A percentile compares a stretch with the other conserved stretches of the same genome.
Conservation (phyloP, 2,113 vertebrate species). For the Scomber colias region DNA sequence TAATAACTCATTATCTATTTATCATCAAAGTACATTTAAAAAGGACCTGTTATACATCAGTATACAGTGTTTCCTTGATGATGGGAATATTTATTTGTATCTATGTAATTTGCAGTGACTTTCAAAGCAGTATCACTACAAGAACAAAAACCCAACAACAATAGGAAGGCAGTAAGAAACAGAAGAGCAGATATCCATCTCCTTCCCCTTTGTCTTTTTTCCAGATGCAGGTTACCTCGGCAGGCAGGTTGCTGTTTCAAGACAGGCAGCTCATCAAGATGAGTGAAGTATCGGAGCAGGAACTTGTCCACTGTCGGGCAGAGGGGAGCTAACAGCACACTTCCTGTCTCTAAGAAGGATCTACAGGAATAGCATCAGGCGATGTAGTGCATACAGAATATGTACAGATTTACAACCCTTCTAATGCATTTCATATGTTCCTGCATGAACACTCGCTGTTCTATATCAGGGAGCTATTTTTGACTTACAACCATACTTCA, state of each 20-base stretch:
- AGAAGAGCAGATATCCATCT: constrained; percentile 16
- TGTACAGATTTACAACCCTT: neutral
- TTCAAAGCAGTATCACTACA: neutral
- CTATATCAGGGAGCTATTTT: neutral
- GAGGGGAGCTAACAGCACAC: constrained; percentile 10
- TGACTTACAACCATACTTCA: neutral
- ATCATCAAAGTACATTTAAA: constrained; percentile 4
- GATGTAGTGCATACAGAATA: neutral
- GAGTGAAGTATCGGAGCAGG: constrained; percentile 48
- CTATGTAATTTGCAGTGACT: neutral
- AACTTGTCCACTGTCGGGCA: constrained; percentile 7
- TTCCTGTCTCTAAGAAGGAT: constrained; percentile 19
- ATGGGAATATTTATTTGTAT: neutral
- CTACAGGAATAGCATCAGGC: neutral
- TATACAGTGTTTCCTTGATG: constrained; percentile 1
- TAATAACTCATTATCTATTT: too few relatives aligned
- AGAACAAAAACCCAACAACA: constrained; percentile 6
- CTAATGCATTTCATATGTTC: neutral
- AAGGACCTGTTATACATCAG: neutral
- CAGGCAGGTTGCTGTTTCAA: constrained; percentile 44
- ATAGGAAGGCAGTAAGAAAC: neutral
- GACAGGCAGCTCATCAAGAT: constrained; percentile 61
- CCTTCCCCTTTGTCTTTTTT: neutral
- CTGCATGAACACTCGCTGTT: neutral
- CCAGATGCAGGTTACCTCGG: constrained; percentile 30